phyloP scores from a whole-genome alignment of 2,888 invertebrate species.

The Pollenia labialis region DNA sequence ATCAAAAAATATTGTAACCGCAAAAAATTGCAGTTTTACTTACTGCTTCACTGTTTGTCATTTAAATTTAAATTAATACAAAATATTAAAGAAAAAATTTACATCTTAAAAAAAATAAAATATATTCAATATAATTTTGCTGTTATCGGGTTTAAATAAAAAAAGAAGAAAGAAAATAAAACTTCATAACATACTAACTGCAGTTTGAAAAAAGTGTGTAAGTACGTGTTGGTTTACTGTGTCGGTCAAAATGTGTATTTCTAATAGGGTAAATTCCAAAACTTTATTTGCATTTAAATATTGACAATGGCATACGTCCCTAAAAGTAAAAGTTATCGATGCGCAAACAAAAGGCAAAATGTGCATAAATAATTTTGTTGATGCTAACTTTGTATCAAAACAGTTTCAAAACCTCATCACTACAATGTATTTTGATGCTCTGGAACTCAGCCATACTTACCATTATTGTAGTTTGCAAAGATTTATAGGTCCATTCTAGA shows the following conservation, averaged over 20 bases:
- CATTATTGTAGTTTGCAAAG: too few species aligned
- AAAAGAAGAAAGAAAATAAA: slow-evolving; percentile 31
- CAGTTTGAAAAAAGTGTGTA: neutral
- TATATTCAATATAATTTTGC: slow-evolving; percentile 28
- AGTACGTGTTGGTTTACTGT: slow-evolving; percentile 7
- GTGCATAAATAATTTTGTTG: too few species aligned
- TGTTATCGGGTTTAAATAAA: slow-evolving; percentile 32
- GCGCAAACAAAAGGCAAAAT: too few species aligned
- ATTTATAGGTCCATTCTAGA: too few species aligned
- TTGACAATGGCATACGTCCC: too few species aligned
- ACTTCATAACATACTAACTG: slow-evolving; percentile 16
- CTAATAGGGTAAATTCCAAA: too few species aligned
- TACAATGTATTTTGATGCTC: too few species aligned
- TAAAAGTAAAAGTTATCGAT: too few species aligned
- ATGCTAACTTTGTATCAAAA: too few species aligned
- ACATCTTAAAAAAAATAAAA: slow-evolving; percentile 4
- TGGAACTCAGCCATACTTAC: too few species aligned
- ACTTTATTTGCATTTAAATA: too few species aligned
- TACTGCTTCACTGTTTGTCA: slow-evolving; percentile 28
- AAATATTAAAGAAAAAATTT: neutral
- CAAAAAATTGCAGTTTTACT: slow-evolving; percentile 42
- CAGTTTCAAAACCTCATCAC: too few species aligned
- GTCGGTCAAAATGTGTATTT: neutral
- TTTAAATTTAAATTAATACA: slow-evolving; percentile 4
- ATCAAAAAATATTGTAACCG: slow-evolving; percentile 52